These are phyloP conservation scores for Acipenser transmontanus DNA, from an alignment of 2,797 vertebrate genomes.

Conservation along the genomic window DNA sequence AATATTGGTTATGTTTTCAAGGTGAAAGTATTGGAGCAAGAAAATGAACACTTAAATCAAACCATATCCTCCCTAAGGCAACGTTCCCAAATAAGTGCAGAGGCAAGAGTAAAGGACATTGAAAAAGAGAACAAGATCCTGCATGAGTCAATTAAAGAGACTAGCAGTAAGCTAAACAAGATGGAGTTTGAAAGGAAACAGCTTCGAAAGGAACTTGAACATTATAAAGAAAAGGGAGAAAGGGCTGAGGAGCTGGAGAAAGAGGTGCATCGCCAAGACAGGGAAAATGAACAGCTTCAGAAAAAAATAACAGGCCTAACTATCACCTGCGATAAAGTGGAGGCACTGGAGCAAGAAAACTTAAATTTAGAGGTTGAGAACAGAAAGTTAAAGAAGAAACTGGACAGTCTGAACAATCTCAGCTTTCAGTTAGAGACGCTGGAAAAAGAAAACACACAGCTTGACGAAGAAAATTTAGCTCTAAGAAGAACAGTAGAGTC, in stretches of 20 bases:
- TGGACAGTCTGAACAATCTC: conserved; percentile 61
- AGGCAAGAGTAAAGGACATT: conserved; percentile 89
- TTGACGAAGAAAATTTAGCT: conserved; percentile 63
- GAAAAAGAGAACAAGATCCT: conserved; percentile 94
- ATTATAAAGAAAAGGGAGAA: conserved; percentile 64
- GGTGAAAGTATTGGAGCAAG: conserved; percentile 67
- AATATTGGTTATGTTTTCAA: conserved; percentile 26
- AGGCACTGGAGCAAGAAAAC: conserved; percentile 85
- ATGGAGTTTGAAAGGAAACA: conserved; percentile 68
- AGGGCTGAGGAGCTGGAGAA: conserved; percentile 58
- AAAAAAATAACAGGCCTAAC: conserved; percentile 65
- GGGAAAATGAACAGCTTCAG: conserved; percentile 63
- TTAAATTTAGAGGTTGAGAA: conserved; percentile 79
- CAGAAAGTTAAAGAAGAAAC: conserved; percentile 67
- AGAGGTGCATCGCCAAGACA: conserved; percentile 57
- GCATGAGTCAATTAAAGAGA: conserved; percentile 92
- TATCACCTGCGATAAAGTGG: conserved; percentile 88
- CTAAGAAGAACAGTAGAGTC: conserved; percentile 62
- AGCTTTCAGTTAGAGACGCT: conserved; percentile 73
- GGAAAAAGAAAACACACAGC: conserved; percentile 70
- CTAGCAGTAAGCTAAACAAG: conserved; percentile 80
- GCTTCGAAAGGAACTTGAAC: conserved; percentile 62
- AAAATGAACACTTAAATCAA: conserved; percentile 69
- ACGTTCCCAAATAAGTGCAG: conserved; percentile 79
- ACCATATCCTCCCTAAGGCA: conserved; percentile 63